Conservation (phyloP, 2,113 vertebrate genomes). For the Ploceus nigricollis region DNA sequence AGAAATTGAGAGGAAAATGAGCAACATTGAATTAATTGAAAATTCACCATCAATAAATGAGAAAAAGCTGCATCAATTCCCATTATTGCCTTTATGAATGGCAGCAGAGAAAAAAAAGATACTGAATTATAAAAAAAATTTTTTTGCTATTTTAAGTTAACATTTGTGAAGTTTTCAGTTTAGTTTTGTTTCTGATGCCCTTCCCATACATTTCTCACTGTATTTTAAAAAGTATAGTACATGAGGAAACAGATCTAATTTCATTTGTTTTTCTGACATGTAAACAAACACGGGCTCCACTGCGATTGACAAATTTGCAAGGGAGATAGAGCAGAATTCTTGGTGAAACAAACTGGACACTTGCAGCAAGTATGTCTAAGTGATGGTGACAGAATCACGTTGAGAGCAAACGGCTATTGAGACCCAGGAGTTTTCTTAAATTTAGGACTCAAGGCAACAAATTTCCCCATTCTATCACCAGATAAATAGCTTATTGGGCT, state of each 20-base stretch:
- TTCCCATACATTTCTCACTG: background rate
- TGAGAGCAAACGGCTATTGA: background rate
- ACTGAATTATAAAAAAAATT: background rate
- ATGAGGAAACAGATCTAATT: background rate
- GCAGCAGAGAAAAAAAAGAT: background rate
- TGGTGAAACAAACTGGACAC: background rate
- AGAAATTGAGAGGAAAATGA: background rate
- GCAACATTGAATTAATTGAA: background rate
- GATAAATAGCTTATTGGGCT: background rate
- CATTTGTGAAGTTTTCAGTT: background rate
- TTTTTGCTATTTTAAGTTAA: background rate
- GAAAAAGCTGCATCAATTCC: background rate
- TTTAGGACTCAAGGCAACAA: background rate
- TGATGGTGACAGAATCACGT: background rate
- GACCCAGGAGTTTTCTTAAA: background rate
- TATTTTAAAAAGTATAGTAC: background rate
- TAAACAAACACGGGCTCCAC: background rate
- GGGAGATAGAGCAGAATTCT: background rate
- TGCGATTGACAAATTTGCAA: rapidly evolving
- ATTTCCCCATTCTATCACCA: background rate
- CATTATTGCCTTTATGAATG: background rate
- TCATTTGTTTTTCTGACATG: background rate
- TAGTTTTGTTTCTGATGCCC: background rate
- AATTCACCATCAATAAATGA: background rate
- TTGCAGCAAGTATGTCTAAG: background rate